These are phyloP conservation scores for Eulemur mongoz DNA, from an alignment of 2,797 vertebrate genomes.

Conservation along the genomic window DNA sequence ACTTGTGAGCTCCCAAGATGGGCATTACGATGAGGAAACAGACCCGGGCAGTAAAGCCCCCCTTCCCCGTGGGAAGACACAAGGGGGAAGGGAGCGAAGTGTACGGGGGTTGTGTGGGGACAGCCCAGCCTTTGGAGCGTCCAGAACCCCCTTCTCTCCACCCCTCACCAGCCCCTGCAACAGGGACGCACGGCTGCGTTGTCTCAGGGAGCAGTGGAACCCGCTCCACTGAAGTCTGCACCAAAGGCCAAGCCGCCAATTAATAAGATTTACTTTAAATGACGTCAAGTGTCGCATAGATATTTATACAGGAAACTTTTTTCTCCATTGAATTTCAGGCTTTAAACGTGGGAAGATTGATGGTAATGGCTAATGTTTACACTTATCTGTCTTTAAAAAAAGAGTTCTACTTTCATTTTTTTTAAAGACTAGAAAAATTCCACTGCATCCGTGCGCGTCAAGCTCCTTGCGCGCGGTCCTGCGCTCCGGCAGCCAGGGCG, in stretches of 20 bases:
- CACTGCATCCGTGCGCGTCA: rapidly evolving
- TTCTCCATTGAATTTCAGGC: neutral
- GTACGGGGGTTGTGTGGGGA: rapidly evolving
- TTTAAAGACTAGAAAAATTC: neutral
- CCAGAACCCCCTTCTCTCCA: no score
- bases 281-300: no score
- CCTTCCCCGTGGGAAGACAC: neutral
- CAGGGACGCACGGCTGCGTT: no score
- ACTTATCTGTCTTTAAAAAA: neutral
- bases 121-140: rapidly evolving
- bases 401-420: neutral
- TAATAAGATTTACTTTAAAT: rapidly evolving
- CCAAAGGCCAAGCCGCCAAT: neutral
- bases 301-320: no score
- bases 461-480: rapidly evolving
- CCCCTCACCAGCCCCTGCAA: neutral
- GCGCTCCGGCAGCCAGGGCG: rapidly evolving
- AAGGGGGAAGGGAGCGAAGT: no score
- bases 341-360: neutral
- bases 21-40: no score
- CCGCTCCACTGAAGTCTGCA: rapidly evolving
- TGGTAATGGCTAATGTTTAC: neutral
- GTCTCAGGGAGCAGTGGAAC: neutral
- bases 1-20: rapidly evolving
- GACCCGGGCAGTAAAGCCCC: neutral